Base-by-base conservation (phyloP, 2,888 invertebrate species). In the Ethmia dodecea region DNA sequence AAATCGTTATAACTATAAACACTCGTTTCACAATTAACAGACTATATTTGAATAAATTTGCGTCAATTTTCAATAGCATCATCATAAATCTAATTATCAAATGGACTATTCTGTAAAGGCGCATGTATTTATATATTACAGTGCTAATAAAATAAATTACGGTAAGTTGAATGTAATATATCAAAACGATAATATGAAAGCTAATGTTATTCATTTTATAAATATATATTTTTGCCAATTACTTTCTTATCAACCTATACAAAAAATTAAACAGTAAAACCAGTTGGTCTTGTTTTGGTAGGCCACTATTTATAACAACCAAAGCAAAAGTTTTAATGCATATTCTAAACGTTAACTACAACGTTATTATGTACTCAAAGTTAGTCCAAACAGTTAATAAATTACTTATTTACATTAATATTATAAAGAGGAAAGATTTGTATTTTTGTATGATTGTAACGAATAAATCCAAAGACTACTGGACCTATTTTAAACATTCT, bases 41-140 rank as follows among this genome's bases (percentile, higher is more conserved):
- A 65, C 59, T 60, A 62, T 69, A 73, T 77, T 76, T 80, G 71
- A 80, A 79, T 81, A 79, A 60, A 79, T 81, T 79, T 77, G 61
- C 63, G 79, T 83, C 81, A 73, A 69, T 66, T 65, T 73, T 73
- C 63, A 66, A 68, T 62, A 62, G 52, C 43, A 60, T 56, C 60
- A 59, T 62, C 55, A 78, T 83, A 77, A 79, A 83, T 83, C 69
- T 67, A 66, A 65, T 70, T 68, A 74, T 67, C 55, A 69, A 71
- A 72, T 63, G 59, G 55, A 61, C 63, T 68, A 68, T 63, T 60
- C 52, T 60, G 58, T 56, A 55, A 53, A 46, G 51, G 46, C 47
- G 45, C 41, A 35, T 38, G 29, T 36, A 43, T 60, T 70, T 67
- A 69, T 69, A 60, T 64, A 68, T 67, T 61, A 58, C 62, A 53